phyloP scores from a whole-genome alignment of 2,797 vertebrate species.

The Steatocranus sp. region DNA sequence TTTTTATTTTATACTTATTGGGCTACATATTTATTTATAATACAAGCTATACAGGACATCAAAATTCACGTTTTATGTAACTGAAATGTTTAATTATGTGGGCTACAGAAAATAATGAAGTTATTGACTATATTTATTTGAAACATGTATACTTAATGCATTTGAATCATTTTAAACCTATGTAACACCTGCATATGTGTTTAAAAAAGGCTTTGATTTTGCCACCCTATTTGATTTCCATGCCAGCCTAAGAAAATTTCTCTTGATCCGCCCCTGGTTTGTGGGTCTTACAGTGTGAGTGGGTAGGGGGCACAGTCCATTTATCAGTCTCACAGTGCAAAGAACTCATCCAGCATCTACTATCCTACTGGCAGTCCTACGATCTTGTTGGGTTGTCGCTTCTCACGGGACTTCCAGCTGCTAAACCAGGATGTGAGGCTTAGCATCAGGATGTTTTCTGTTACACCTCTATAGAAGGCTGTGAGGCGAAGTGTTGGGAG shows the following conservation, averaged over 20 bases:
- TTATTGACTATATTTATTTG: neutral
- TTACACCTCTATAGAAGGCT: neutral
- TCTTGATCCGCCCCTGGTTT: neutral
- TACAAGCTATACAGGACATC: neutral
- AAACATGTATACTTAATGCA: neutral
- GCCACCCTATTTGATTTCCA: neutral
- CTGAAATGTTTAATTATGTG: neutral
- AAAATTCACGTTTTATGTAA: neutral
- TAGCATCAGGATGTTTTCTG: neutral
- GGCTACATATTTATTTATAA: neutral
- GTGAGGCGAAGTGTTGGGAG: neutral
- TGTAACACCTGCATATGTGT: neutral
- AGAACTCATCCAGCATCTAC: neutral
- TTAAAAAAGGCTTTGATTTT: neutral
- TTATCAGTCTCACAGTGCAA: neutral
- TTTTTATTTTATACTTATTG: neutral
- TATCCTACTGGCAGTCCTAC: neutral
- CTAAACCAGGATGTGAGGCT: neutral
- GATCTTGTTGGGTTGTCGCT: neutral
- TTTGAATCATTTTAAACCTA: neutral
- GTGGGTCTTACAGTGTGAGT: neutral
- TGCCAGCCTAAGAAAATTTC: neutral
- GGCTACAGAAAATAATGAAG: neutral
- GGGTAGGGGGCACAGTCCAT: neutral
- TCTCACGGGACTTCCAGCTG: neutral